These are phyloP conservation scores for Phyllostomus discolor DNA, from an alignment of 2,113 vertebrate genomes.

Conservation along the genomic window DNA sequence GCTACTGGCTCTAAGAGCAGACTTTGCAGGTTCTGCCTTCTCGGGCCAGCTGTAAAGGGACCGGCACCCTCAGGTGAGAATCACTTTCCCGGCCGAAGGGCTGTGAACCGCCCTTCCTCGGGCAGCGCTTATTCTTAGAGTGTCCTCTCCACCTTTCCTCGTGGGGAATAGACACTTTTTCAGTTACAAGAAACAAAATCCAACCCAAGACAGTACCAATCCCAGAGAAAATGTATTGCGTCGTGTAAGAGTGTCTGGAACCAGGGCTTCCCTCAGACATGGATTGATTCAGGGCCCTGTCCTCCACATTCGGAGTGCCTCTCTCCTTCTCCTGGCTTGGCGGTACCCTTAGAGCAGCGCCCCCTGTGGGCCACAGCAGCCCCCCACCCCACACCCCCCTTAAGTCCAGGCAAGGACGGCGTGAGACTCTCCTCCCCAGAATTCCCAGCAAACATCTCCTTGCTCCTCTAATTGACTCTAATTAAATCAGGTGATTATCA, in stretches of 20 bases:
- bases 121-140: background rate
- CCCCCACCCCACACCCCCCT: background rate
- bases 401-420: background rate
- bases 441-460: background rate
- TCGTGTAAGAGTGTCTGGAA: background rate
- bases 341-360: background rate
- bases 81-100: background rate
- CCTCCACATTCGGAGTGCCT: background rate
- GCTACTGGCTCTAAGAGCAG: slow-evolving; percentile 13
- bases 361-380: accelerated
- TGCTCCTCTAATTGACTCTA: background rate
- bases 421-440: background rate
- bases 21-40: background rate
- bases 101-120: background rate
- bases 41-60: background rate
- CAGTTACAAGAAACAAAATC: background rate
- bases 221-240: background rate
- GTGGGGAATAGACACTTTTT: background rate
- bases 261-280: background rate
- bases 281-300: background rate
- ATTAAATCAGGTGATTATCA: background rate
- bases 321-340: background rate
- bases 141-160: background rate
- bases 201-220: background rate
- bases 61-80: background rate